Evolutionary conservation across 2,888 invertebrate genomes (phyloP), one percentile per base, ranked within the genome.

Genomic region (Arctia plantaginis): DNA sequence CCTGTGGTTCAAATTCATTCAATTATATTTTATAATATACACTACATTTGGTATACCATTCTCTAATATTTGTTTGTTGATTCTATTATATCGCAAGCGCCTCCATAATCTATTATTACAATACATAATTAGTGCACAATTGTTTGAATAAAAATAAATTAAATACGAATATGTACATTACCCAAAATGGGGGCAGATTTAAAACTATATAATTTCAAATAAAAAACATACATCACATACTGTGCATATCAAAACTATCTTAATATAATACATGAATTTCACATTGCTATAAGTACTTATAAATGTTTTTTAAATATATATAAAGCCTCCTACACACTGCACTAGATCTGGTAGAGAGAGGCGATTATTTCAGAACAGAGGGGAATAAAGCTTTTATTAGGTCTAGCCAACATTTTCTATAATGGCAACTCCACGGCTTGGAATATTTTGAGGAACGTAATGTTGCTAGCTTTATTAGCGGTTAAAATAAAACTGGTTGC

Each of bases 201-300:
- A 33, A 33, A 33, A 33, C 67, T 47, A 67, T 23, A 3, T 44
- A 67, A 67, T 44, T 18, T 6, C 30, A 47, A 67, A 23, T 47
- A 66, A 33, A 59, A 62, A 70, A 55, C 15, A 33, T 30, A 62
- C 27, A 62, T 33, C 64, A 55, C 62, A 69, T 55, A 70, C 41
- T 30, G 70, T 70, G 74, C 74, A 70, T 65, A 51, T 30, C 41
- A 67, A 74, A 68, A 62, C 41, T 39, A 47, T 47, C 30, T 51
- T 51, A 69, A 69, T n/a, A 33, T 44, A 74, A 66, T 66, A 74
- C 59, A 73, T 41, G n/a, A 69, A 69, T 65, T 75, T 73, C 75
- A 80, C 73, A 77, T 69, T 79, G 74, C 79, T 68, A 67, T 83
- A 85, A 84, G 82, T 85, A 84, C 84, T 68, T 76, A 71, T 68